Base-by-base conservation (phyloP, 2,113 vertebrate genomes). In the Dendrocopos noguchii region DNA sequence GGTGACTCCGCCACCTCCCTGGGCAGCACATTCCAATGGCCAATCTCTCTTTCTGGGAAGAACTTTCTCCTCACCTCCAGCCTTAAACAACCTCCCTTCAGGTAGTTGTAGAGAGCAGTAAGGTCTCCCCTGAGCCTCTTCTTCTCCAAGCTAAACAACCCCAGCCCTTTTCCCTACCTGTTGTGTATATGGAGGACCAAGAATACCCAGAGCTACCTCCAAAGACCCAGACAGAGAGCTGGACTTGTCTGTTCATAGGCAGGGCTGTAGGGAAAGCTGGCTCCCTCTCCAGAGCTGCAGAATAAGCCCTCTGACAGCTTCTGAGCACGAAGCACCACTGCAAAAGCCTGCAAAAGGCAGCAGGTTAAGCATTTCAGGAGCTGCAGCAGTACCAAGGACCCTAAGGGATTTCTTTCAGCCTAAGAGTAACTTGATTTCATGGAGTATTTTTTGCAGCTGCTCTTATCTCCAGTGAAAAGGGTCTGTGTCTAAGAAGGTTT, bases 321-420 rank as follows among this genome's bases (percentile, higher is more conserved):
- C 64, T 60, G 63, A 94, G 91, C 67, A n/a, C 0, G 10, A 68
- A 10, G 7, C 10, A 73, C 28, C 56, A 68, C 87, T 82, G 87
- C 88, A 92, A 94, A 94, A 85, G 66, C 80, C 44, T 75, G 71
- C 73, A 80, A 94, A 80, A 94, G 82, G 91, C 57, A 88, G 77
- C 47, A 66, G 85, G 75, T 81, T 67, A 78, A 67, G 47, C 8
- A 6, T 82, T 84, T 82, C 34, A 4, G 50, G 20, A 57, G 50
- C 91, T 72, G 68, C 17, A 27, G 4, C 15, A 25, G 34, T 28
- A 28, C 63, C 61, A 46, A 33, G 81, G 76, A 92, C 72, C 72
- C 87, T 71, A 85, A 68, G 53, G 31, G 50, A 78, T 75, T 90
- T 72, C 66, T 94, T 91, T 94, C 68, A 91, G 73, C 44, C 24